Percentiles rank a stretch among this genome's conserved stretches.
Evolutionary conservation across 1,140 invertebrate species (phyloP).

Genomic region (Branchinecta lynchi): DNA sequence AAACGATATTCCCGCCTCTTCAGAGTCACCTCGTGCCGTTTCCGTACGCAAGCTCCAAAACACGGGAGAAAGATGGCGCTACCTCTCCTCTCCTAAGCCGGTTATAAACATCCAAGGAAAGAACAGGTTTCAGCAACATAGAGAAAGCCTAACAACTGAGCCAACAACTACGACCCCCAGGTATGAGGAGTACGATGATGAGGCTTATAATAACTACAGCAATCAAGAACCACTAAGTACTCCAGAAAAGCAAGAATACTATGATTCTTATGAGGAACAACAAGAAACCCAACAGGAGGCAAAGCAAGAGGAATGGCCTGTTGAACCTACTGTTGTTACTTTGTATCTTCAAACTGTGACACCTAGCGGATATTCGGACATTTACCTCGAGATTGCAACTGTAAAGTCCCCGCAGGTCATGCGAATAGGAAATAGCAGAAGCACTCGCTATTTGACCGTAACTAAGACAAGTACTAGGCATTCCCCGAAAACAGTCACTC

Average conservation of each 20-base stretch:
- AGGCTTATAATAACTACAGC: conserved; percentile 12
- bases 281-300: background rate
- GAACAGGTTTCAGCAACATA: conserved; percentile 26
- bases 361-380: conserved; percentile 59
- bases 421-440: conserved; percentile 69
- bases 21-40: background rate
- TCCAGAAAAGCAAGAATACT: background rate
- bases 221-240: conserved; percentile 15
- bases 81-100: conserved; percentile 70
- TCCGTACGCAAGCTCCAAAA: background rate
- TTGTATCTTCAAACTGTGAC: conserved; percentile 53
- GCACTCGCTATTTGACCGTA: conserved; percentile 43
- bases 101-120: conserved; percentile 59
- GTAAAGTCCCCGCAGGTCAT: conserved; percentile 76
- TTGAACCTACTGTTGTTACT: conserved; percentile 22
- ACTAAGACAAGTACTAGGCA: conserved; percentile 32
- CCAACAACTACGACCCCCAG: conserved; percentile 28
- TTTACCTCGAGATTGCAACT: conserved; percentile 69
- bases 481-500: conserved; percentile 35
- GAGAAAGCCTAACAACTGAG: background rate
- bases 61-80: conserved; percentile 48
- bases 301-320: background rate
- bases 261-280: background rate
- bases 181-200: conserved; percentile 12
- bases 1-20: background rate